Base-by-base conservation (phyloP, 2,797 vertebrate genomes). In the Poecilia velifera region DNA sequence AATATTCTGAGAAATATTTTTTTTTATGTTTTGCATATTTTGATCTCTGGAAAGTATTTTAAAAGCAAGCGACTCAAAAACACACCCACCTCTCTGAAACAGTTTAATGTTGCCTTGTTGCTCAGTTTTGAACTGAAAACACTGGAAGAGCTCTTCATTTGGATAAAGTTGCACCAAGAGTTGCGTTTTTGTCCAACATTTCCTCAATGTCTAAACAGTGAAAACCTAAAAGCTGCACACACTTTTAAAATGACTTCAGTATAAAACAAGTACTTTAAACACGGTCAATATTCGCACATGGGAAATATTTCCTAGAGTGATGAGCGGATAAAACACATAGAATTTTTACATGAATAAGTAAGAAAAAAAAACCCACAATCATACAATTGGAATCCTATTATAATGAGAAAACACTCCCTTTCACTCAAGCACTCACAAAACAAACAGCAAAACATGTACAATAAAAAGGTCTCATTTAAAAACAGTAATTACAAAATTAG, bases 401-500 rank as follows among this genome's bases (percentile, higher is more conserved):
- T 5, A 8, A 13, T 13, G 10, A 25, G 9, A 43, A 81, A 73
- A 90, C 10, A 72, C 57, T 73, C 80, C 77, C 79, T 86, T n/a
- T 76, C 78, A 72, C 3, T 75, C 76, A 84, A 46, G 6, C 76
- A 74, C 55, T 83, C 85, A 80, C 36, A 82, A 81, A 76, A 87
- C 80, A 66, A 3, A 86, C 88, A 91, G 82, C 80, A 85, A 77
- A 83, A 79, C 74, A 25, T 77, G 77, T 82, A 87, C 81, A 80
- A 80, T 93, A 93, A 95, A 94, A 94, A 72, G 41, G 75, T 83
- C 89, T 84, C 70, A 34, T 90, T 92, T 87, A 57, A 85, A 92
- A 78, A 89, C 68, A 88, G 88, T 80, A 77, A 82, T 91, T 94
- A 91, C 72, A 95, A 95, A 93, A 92, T 84, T 74, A 87, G 90